Base-by-base conservation (phyloP, 1,140 invertebrate species). In the Pygmarrhopalites habei region DNA sequence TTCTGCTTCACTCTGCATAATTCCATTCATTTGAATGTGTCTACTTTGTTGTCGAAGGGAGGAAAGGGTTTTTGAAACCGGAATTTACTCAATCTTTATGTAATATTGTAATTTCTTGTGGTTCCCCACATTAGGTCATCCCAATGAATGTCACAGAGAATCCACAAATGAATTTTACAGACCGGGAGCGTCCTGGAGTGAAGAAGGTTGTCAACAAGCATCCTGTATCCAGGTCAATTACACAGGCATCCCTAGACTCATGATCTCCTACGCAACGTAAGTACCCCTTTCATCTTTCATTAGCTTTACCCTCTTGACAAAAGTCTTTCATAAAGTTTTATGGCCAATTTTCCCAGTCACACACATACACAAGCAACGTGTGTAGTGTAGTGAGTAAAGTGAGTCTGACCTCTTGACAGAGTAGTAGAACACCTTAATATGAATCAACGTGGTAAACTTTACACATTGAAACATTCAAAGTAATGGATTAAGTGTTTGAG, bases 41-140 rank as follows among this genome's bases (percentile, higher is more conserved):
- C 5, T 5, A 35, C 32, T n/a, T n/a, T 7, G 32, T 35, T 35
- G 5, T 35, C 15, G 32, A 35, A 7, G 32, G 5, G 5, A 35
- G 15, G 5, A n/a, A n/a, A 5, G 5, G n/a, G 17, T 47, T 47
- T n/a, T 47, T 4, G 19, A 47, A 10, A 10, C n/a, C 19, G 5
- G 7, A 47, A 4, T 47, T n/a, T n/a, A 47, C 4, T 5, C 17
- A 47, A n/a, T n/a, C n/a, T n/a, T n/a, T 35, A 35, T 35, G 5
- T 15, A 7, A 35, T 35, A 7, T 35, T 35, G 5, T 15, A 35
- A 35, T 35, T 35, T 35, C 5, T 35, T 35, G 32, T n/a, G 10
- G 39, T n/a, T n/a, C n/a, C n/a, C n/a, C n/a, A n/a, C n/a, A n/a
- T n/a, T 35, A 70, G 68, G 62, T 67, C 65, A 65, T 29, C 68